Percentiles rank a stretch among this genome's conserved stretches.
These are phyloP conservation scores for Chrysomela aeneicollis DNA, from an alignment of 2,888 invertebrate genomes.

Conservation along the genomic window DNA sequence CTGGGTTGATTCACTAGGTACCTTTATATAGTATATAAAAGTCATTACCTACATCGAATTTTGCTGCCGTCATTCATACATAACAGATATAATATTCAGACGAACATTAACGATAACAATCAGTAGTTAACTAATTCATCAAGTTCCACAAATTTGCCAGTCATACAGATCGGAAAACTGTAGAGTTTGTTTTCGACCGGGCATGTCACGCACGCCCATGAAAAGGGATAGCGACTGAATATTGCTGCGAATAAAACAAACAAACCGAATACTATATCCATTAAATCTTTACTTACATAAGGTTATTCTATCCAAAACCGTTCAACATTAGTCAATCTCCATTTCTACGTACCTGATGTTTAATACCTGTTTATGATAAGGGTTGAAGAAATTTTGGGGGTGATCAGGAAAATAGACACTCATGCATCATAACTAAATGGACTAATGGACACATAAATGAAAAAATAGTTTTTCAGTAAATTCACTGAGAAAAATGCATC, in stretches of 20 bases:
- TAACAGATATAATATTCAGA: conserved; percentile 1
- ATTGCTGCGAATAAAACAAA: conserved; percentile 49
- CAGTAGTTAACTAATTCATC: conserved; percentile 7
- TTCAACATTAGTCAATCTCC: conserved; percentile 25
- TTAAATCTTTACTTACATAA: conserved; percentile 51
- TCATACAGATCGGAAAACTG: conserved; percentile 43
- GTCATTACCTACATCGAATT: background rate
- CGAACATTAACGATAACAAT: conserved; percentile 11
- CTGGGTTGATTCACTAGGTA: no score
- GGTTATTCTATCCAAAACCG: conserved; percentile 37
- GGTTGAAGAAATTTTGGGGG: background rate
- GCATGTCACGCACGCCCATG: conserved; percentile 39
- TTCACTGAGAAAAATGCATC: no score
- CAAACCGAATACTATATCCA: conserved; percentile 50
- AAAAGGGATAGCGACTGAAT: conserved; percentile 38
- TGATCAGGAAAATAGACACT: background rate
- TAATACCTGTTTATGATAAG: background rate
- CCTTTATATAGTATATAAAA: no score
- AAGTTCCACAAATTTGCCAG: conserved; percentile 40
- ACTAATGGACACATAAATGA: no score
- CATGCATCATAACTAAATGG: background rate
- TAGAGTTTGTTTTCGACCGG: conserved; percentile 19
- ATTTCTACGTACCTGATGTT: no score
- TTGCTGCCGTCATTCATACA: conserved; percentile 1
- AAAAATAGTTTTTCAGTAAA: no score